Percentiles rank a stretch among this genome's conserved stretches.
These are phyloP conservation scores for Cynopterus brachyotis DNA, from an alignment of 2,113 vertebrate genomes.

Conservation along the genomic window DNA sequence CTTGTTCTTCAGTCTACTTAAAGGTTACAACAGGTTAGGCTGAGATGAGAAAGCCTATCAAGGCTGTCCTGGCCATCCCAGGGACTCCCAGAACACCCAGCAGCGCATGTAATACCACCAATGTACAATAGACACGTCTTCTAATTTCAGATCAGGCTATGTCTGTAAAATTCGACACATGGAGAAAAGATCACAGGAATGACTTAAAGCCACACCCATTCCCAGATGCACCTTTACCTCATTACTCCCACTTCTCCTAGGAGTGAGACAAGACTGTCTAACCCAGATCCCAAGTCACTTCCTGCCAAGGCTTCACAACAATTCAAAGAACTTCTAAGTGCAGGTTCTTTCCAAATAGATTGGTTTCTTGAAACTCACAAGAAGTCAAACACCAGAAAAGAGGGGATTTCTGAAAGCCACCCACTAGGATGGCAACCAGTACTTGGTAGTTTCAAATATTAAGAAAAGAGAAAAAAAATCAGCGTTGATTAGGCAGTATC, in stretches of 20 bases:
- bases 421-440: slow-evolving; percentile 71
- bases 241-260: not conserved
- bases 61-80: not conserved
- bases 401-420: slow-evolving; percentile 76
- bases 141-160: not conserved
- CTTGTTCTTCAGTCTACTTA: not conserved
- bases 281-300: slow-evolving; percentile 65
- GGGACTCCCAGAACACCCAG: not conserved
- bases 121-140: not conserved
- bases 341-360: slow-evolving; percentile 75
- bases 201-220: not conserved
- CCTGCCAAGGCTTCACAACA: slow-evolving; percentile 52
- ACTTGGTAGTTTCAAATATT: slow-evolving; percentile 73
- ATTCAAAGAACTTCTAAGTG: slow-evolving; percentile 70
- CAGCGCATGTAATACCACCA: not conserved
- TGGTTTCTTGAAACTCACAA: slow-evolving; percentile 70
- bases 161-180: not conserved
- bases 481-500: slow-evolving; percentile 64
- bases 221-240: not conserved
- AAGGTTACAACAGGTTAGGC: not conserved
- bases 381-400: slow-evolving; percentile 63
- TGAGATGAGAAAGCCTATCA: not conserved
- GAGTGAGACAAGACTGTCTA: not conserved
- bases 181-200: not conserved
- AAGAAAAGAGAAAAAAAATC: slow-evolving; percentile 61